Evolutionary conservation across 1,140 invertebrate genomes (phyloP).

Genomic region (Babylonia areolata): DNA sequence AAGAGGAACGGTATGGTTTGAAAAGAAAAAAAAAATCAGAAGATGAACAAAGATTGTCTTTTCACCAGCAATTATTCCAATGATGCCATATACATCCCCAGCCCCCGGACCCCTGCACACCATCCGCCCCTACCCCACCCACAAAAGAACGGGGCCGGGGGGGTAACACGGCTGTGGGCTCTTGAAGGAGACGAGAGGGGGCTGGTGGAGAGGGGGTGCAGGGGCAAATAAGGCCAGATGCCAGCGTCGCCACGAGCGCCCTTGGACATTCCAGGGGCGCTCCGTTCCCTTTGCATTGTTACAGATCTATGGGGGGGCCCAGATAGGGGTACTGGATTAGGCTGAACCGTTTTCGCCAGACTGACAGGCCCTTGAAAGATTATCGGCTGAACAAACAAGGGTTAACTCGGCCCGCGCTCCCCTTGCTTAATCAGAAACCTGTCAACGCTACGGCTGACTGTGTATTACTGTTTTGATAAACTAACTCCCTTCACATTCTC

Average conservation of each 20-base stretch:
- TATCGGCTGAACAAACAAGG: not conserved
- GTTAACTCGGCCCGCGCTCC: not conserved
- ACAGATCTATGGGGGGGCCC: not conserved
- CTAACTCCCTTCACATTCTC: too few species aligned
- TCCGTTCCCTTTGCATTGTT: not conserved
- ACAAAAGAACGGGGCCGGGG: too few species aligned
- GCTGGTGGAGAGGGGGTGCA: not conserved
- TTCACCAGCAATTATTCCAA: too few species aligned
- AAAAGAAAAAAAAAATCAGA: too few species aligned
- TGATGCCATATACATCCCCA: too few species aligned
- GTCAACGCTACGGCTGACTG: not conserved
- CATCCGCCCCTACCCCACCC: too few species aligned
- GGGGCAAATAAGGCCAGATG: not conserved
- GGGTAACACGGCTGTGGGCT: too few species aligned
- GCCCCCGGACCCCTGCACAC: too few species aligned
- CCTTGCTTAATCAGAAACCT: not conserved
- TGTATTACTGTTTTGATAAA: too few species aligned
- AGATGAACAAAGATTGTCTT: too few species aligned
- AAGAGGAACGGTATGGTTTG: too few species aligned
- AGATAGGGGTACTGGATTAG: not conserved
- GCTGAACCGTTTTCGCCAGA: not conserved
- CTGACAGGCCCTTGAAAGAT: conserved; percentile 7
- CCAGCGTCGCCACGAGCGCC: not conserved
- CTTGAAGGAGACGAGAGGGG: too few species aligned
- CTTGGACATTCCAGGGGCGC: not conserved